Base-by-base conservation (phyloP, 2,888 invertebrate genomes). In the Barypeithes pellucidus region DNA sequence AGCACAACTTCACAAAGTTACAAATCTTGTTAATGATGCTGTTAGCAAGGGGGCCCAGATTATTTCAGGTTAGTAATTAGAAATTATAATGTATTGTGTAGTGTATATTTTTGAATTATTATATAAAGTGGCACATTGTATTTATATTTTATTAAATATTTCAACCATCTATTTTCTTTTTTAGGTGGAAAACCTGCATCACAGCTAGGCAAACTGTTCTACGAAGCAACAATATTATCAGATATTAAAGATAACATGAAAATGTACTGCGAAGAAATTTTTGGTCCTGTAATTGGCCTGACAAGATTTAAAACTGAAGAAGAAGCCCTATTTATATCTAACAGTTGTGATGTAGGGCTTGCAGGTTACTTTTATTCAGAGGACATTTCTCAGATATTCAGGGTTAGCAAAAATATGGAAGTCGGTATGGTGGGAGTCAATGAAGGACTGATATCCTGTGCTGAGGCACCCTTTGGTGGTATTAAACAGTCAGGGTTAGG, bases 391-490 rank as follows among this genome's bases (percentile, higher is more conserved):
- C 99, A 99, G 85, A 91, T 95, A 41, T 97, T 97, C 87, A 90
- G 99, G 77, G 97, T 99, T 77, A 93, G 95, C 0, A 91, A 90
- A 73, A 88, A 91, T 60, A 85, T 99, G 67, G 94, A 99, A 85
- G 94, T 94, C 75, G 99, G 99, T 12, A 96, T 96, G 95, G 91
- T 99, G 45, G 99, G 97, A 0, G 92, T 98, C 4, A 99, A 99
- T 87, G 99, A 99, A 87, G 97, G 97, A 5, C 85, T 97, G 0
- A 91, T 99, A 78, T 98, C 98, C 0, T 90, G 94, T 11, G 90
- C 95, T 0, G 99, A 99, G 87, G 94, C 95, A 59, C 95, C 99
- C 11, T 99, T 99, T 87, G 99, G 99, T n/a, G 99, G 99, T 0
- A 89, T 98, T 18, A 99, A 99, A 84, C 96, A 98, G 85, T 98